These are phyloP conservation scores for Charadrius vociferus DNA, from an alignment of 2,113 vertebrate species.

Conservation along the genomic window DNA sequence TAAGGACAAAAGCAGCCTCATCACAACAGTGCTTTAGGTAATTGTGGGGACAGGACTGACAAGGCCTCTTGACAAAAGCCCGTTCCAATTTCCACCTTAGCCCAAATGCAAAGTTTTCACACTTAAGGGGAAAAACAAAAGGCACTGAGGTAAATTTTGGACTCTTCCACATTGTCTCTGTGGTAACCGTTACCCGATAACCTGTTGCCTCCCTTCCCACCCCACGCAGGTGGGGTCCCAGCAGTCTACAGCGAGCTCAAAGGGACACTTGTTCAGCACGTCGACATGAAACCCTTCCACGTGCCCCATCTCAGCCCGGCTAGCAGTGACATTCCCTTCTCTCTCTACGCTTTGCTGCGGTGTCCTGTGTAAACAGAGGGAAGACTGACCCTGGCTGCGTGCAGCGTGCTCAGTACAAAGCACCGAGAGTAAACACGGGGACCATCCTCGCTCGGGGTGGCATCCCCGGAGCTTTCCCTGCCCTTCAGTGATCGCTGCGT, in stretches of 20 bases:
- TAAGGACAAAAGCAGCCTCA: not conserved
- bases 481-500: fast-evolving
- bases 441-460: not conserved
- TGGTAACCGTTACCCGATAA: not conserved
- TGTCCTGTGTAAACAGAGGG: not conserved
- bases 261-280: not conserved
- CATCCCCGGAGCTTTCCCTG: not conserved
- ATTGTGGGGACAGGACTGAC: not conserved
- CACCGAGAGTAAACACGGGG: not conserved
- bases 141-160: constrained; percentile 74
- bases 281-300: fast-evolving
- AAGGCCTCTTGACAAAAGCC: not conserved
- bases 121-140: constrained; percentile 44
- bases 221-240: not conserved
- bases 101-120: not conserved
- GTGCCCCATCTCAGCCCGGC: fast-evolving
- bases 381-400: not conserved
- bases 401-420: fast-evolving
- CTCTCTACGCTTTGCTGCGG: fast-evolving
- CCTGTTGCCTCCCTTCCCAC: not conserved
- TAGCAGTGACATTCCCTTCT: fast-evolving
- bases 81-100: not conserved
- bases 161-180: not conserved
- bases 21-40: not conserved
- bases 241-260: fast-evolving